Evolutionary conservation across 2,888 invertebrate species (phyloP), one percentile per base, ranked within the genome.

Genomic region (Caenorhabditis afra): DNA sequence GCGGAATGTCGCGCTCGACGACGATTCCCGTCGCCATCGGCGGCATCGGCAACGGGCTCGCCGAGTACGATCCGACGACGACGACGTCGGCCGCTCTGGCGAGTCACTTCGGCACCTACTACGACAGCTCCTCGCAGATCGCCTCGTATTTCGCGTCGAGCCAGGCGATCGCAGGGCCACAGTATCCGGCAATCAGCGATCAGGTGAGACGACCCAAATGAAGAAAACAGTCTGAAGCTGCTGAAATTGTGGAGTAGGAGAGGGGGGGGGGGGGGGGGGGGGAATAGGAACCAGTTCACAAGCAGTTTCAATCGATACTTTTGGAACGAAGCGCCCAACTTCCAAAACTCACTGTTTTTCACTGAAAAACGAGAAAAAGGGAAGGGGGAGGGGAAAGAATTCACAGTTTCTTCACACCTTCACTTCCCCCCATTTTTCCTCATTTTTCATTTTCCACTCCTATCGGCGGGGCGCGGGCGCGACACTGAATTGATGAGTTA

Each of bases 131-230:
- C 0, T 61, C 61, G 7, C 79, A 79, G 29, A 68, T 74, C 12
- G 79, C 79, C 3, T 52, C 61, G 14, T 79, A 79, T 59, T 79
- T 79, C 22, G 73, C 78, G 1, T 29, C 55, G n/a, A 50, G 57
- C 35, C 79, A 79, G 10, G 67, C 57, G 7, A 20, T 73, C 3
- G 64, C 53, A 7, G 75, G 62, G 16, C 70, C 58, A 20, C 70
- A 77, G 29, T 67, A 73, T 45, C 50, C 66, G 16, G 62, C 39
- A 18, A 20, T 73, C n/a, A 52, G 50, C 11, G 78, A 79, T 62
- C 67, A 57, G 67, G 78, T 79, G 49, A n/a, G n/a, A n/a, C n/a
- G n/a, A n/a, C n/a, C n/a, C n/a, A n/a, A n/a, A n/a, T 29, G 29
- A 29, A 29, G 7, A 29, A 29, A 29, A 29, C n/a, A n/a, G n/a